phyloP scores from a whole-genome alignment of 1,140 invertebrate species.

The Lasioglossum albipes region DNA sequence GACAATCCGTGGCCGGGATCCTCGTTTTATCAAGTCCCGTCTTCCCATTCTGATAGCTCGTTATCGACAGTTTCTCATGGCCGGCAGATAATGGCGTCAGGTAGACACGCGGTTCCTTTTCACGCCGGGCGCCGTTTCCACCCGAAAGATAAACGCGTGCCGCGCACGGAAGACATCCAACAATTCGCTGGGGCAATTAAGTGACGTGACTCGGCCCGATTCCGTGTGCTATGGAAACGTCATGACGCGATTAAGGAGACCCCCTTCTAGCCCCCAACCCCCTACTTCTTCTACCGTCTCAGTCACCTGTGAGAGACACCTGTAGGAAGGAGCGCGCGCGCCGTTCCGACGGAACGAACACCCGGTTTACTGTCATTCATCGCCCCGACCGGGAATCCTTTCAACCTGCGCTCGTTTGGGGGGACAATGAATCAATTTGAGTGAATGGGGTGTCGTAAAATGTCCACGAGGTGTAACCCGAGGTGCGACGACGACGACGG shows the following conservation, averaged over 20 bases:
- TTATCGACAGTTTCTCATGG: slow-evolving; percentile 49
- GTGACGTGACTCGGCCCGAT: slow-evolving; percentile 71
- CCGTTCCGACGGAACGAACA: slow-evolving; percentile 10
- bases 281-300: neutral
- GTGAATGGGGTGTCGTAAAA: slow-evolving; percentile 1
- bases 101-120: slow-evolving; percentile 39
- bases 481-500: neutral
- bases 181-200: slow-evolving; percentile 71
- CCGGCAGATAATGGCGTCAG: slow-evolving; percentile 48
- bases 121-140: slow-evolving; percentile 39
- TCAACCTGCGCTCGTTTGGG: neutral
- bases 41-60: slow-evolving; percentile 50
- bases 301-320: slow-evolving; percentile 38
- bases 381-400: neutral
- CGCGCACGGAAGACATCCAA: slow-evolving; percentile 50
- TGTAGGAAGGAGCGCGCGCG: slow-evolving; percentile 51
- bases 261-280: slow-evolving; percentile 14
- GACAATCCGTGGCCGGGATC: slow-evolving; percentile 6
- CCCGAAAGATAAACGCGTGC: slow-evolving; percentile 57
- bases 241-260: slow-evolving; percentile 67
- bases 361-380: neutral
- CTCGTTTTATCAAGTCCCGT: slow-evolving; percentile 13
- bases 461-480: neutral
- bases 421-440: slow-evolving; percentile 6
- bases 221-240: slow-evolving; percentile 67